phyloP scores from a whole-genome alignment of 2,888 invertebrate genomes.

The Entomobrya proxima region DNA sequence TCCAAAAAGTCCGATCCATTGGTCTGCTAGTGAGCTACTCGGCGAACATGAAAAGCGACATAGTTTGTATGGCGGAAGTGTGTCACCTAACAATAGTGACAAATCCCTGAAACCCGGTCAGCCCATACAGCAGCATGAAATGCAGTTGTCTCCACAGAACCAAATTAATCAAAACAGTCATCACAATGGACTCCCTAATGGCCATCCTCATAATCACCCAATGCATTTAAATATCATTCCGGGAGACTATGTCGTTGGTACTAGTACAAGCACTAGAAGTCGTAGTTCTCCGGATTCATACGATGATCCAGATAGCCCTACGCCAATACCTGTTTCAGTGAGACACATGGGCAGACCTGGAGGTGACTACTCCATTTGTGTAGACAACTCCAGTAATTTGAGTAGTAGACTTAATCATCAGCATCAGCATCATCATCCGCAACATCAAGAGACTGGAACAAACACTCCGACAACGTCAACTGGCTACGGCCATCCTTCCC shows the following conservation, averaged over 20 bases:
- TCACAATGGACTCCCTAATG: conserved; percentile 63
- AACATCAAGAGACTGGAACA: conserved; percentile 57
- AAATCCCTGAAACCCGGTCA: conserved; percentile 61
- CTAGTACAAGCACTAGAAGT: conserved; percentile 70
- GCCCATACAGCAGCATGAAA: conserved; percentile 59
- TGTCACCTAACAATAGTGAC: conserved; percentile 69
- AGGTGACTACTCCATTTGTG: conserved; percentile 72
- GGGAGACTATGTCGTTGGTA: conserved; percentile 67
- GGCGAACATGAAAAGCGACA: conserved; percentile 81
- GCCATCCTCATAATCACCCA: conserved; percentile 65
- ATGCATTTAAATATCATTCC: conserved; percentile 72
- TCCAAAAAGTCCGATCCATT: conserved; percentile 76
- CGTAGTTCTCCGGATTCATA: conserved; percentile 74
- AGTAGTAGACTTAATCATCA: conserved; percentile 64
- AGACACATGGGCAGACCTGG: conserved; percentile 65
- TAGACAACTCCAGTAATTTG: conserved; percentile 67
- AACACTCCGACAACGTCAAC: conserved; percentile 44
- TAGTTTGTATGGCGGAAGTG: conserved; percentile 78
- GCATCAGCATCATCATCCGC: conserved; percentile 55
- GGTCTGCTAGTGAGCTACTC: conserved; percentile 81
- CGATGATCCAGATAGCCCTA: conserved; percentile 74
- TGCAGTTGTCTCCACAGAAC: conserved; percentile 62
- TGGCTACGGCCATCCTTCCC: conserved; percentile 41
- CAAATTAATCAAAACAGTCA: conserved; percentile 64
- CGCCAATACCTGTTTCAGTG: conserved; percentile 74